Evolutionary conservation across 2,888 invertebrate species (phyloP), one percentile per base, ranked within the genome.

Genomic region (Gortyna flavago): DNA sequence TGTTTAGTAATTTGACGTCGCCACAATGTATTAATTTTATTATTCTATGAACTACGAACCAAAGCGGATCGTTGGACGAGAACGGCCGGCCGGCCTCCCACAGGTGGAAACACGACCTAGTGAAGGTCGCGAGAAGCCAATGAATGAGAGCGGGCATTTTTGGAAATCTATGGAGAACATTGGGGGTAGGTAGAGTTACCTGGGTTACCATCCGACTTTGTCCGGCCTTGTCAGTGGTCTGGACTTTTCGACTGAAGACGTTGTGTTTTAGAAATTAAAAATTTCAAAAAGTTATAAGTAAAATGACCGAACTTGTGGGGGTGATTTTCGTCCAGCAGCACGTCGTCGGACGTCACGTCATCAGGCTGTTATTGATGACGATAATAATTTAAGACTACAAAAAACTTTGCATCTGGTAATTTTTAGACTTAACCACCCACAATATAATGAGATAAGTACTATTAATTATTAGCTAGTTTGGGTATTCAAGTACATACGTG

Each of bases 51-150:
- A 62, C 3, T 21, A 68, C 21, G 25, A 65, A 41, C 41, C n/a
- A 35, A 44, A 8, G 9, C 41, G 16, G 21, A 38, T 2, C 18
- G 18, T 21, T 41, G 9, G 8, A 57, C 2, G 29, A 18, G 29
- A 44, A 59, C 29, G n/a, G 48, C 48, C 18, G 35, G 67, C 67
- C 8, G 68, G 64, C 79, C 29, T 25, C 62, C 4, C 29, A 44
- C 25, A 64, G 54, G 64, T 79, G 71, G 64, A 57, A 54, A 71
- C 38, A 9, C 16, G 44, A 38, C 64, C 3, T n/a, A n/a, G 11
- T 65, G 79, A 65, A 78, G 64, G 78, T 72, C 64, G 8, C 21
- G 64, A 5, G 0, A 2, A 9, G 21, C 0, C 11, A 29, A 32
- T 21, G 16, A 18, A 32, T 41, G 38, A 35, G 25, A 48, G 13